A percentile compares a stretch with the other conserved stretches of the same genome.
These are phyloP conservation scores for Cerceris ruficornis DNA, from an alignment of 2,888 invertebrate species.

Conservation along the genomic window DNA sequence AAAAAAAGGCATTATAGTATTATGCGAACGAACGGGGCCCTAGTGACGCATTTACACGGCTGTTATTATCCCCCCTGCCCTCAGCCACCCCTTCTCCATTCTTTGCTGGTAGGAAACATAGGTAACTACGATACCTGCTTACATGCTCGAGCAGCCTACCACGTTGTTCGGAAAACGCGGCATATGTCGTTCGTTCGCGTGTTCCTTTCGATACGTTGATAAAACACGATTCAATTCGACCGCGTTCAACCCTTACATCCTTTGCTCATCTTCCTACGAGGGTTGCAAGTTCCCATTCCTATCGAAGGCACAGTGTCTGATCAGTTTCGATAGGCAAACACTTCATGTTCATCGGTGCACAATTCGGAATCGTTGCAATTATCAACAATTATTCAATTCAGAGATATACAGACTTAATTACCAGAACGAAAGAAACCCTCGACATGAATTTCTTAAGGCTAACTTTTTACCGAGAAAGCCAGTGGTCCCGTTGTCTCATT, in stretches of 20 bases:
- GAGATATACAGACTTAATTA: too few relatives aligned
- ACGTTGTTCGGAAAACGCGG: conserved; percentile 37
- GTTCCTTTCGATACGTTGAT: conserved; percentile 26
- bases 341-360: too few relatives aligned
- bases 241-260: neutral
- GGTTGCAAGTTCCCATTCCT: too few relatives aligned
- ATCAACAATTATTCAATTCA: too few relatives aligned
- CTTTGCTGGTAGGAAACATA: conserved; percentile 49
- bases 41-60: conserved; percentile 72
- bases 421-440: too few relatives aligned
- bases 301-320: too few relatives aligned
- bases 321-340: too few relatives aligned
- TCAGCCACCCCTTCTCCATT: conserved; percentile 8
- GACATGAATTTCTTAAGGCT: too few relatives aligned
- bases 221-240: conserved; percentile 11
- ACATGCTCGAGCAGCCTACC: conserved; percentile 38
- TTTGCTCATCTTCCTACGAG: neutral
- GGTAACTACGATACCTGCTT: conserved; percentile 58
- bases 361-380: too few relatives aligned
- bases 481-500: neutral
- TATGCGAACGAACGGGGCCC: conserved; percentile 70
- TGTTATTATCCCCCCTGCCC: conserved; percentile 64
- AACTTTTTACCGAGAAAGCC: neutral
- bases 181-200: conserved; percentile 45
- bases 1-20: conserved; percentile 69